These are phyloP conservation scores for Meandrusa payeni DNA, from an alignment of 2,888 invertebrate genomes.

Conservation along the genomic window DNA sequence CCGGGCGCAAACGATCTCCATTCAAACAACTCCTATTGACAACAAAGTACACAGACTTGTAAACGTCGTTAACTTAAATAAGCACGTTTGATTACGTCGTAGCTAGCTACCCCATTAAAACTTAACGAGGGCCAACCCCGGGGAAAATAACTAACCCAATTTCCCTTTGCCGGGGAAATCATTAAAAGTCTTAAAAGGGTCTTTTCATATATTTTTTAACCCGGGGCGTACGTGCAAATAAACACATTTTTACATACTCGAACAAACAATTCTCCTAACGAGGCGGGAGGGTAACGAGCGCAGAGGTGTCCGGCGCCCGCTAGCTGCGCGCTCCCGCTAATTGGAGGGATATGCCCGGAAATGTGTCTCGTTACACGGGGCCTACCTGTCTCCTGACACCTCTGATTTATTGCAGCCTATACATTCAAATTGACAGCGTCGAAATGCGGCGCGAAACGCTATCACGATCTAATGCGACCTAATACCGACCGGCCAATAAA, in stretches of 20 bases:
- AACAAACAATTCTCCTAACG: conserved; percentile 80
- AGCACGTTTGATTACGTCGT: conserved; percentile 79
- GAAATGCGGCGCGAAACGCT: conserved; percentile 33
- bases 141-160: conserved; percentile 81
- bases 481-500: conserved; percentile 18
- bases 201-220: conserved; percentile 78
- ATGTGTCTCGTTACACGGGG: conserved; percentile 68
- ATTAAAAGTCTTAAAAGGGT: conserved; percentile 81
- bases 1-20: conserved; percentile 33
- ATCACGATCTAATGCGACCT: conserved; percentile 19
- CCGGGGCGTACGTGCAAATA: conserved; percentile 79
- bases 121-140: conserved; percentile 80
- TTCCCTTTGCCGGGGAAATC: conserved; percentile 80
- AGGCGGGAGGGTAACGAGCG: conserved; percentile 74
- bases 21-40: conserved; percentile 53
- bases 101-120: conserved; percentile 80
- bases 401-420: conserved; percentile 62
- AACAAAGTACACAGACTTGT: conserved; percentile 65
- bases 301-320: conserved; percentile 36
- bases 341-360: conserved; percentile 72
- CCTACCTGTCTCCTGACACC: conserved; percentile 56
- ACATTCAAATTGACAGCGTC: conserved; percentile 64
- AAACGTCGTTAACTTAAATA: conserved; percentile 78
- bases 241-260: conserved; percentile 81
- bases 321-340: conserved; percentile 48